phyloP scores from a whole-genome alignment of 2,797 vertebrate species.

The Lagocephalus sceleratus region DNA sequence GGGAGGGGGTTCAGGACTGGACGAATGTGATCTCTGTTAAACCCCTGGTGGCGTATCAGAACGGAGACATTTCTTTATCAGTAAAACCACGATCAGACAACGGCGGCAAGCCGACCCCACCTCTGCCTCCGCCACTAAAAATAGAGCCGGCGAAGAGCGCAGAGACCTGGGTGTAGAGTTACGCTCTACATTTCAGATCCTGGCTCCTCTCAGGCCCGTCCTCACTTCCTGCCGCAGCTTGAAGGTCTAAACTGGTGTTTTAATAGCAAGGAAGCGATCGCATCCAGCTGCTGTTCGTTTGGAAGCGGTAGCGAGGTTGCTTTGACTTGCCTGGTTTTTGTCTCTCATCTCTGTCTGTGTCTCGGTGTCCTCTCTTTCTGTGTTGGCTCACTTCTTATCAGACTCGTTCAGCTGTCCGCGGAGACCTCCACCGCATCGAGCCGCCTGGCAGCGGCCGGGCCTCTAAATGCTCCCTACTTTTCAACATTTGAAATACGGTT shows the following conservation, averaged over 20 bases:
- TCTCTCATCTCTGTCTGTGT: conserved; percentile 17
- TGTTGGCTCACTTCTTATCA: conserved; percentile 73
- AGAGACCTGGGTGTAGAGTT: neutral
- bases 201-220: too few relatives aligned
- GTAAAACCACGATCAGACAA: neutral
- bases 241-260: too few relatives aligned
- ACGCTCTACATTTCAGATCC: too few relatives aligned
- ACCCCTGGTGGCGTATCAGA: conserved; percentile 27
- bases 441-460: conserved; percentile 55
- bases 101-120: neutral
- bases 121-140: conserved; percentile 2
- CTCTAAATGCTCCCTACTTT: conserved; percentile 61
- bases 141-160: neutral
- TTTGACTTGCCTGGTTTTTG: neutral
- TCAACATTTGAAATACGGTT: conserved; percentile 52
- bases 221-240: too few relatives aligned
- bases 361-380: conserved; percentile 42
- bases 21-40: conserved; percentile 27
- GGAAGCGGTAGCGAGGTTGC: neutral
- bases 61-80: conserved; percentile 20
- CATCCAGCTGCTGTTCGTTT: neutral
- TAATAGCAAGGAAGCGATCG: neutral
- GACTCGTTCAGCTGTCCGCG: conserved; percentile 73
- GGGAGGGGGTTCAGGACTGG: conserved; percentile 21
- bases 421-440: conserved; percentile 54